Conservation (phyloP, 2,888 invertebrate species). For the Sialis lutaria region DNA sequence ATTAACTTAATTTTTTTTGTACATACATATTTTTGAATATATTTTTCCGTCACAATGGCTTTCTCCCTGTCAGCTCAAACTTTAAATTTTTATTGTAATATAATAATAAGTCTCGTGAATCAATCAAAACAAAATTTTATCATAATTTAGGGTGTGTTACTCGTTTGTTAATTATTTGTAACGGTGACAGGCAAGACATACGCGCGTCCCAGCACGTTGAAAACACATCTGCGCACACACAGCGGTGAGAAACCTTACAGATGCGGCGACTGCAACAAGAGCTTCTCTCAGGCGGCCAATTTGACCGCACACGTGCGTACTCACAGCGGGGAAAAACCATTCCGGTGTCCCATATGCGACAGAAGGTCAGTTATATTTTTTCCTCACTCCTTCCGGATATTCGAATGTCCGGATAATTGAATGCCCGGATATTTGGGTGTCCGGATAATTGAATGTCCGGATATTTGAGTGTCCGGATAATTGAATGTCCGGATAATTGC, state of each 20-base stretch:
- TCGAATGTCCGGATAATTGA: no score
- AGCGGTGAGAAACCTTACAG: conserved; percentile 87
- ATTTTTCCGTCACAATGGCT: no score
- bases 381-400: no score
- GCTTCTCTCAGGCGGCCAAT: conserved; percentile 96
- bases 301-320: conserved; percentile 92
- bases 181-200: conserved; percentile 54
- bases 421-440: no score
- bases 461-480: no score
- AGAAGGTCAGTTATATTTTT: conserved; percentile 46
- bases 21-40: no score
- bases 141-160: background rate
- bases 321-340: conserved; percentile 96
- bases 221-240: conserved; percentile 93
- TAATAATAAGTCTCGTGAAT: no score
- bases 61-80: no score
- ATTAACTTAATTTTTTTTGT: no score
- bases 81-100: no score
- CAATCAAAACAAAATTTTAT: background rate
- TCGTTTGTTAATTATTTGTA: background rate
- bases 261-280: conserved; percentile 88
- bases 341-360: conserved; percentile 92
- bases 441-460: no score
- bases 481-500: no score
- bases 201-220: conserved; percentile 89